Base-by-base conservation (phyloP, 23 tunicate genomes). In the Ciona savignyi region DNA sequence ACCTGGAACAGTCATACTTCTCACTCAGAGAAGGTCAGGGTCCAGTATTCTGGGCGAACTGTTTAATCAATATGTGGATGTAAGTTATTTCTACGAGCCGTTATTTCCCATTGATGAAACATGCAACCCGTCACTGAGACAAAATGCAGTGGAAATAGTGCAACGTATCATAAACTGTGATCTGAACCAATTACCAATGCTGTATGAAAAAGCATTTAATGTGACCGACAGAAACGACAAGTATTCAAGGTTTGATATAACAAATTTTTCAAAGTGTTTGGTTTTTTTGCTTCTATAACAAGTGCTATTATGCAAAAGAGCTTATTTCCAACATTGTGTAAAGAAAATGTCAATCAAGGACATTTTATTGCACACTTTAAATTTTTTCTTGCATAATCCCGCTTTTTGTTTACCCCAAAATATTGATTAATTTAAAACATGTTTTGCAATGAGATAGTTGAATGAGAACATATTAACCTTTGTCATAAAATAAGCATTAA, bases 11-110 rank as follows among this genome's bases (percentile, higher is more conserved):
- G 79, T 81, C 21, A 73, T 81, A 62, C 66, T 81, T 34, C 64
- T 71, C 29, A 76, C 85, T 1, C 30, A 34, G 33, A 60, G 33
- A 33, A 32, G 78, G 26, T 73, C 85, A 1, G 85, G 85, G 23
- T 81, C 85, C 21, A 62, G 70, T 21, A 56, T 81, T 81, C 30
- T 81, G 3, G 85, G 85, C 1, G 77, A 75, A 35, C 29, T 73
- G 15, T 81, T 81, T 33, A 81, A 81, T 63, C 77, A 74, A 35
- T 22, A 70, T 29, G 26, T 34, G 4, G 33, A 34, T 24, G 85
- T 81, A 20, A 74, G 64, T 25, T 81, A 81, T 63, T 74, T 81
- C 25, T 81, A 74, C 63, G 85, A 81, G 33, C 85, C 85, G 32
- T 60, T 81, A 1, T 76, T 32, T 74, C 78, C 78, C 2, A 51